A percentile compares a stretch with the other conserved stretches of the same genome.
phyloP scores from a whole-genome alignment of 1,140 invertebrate genomes.

The Drosophila kohkoa region DNA sequence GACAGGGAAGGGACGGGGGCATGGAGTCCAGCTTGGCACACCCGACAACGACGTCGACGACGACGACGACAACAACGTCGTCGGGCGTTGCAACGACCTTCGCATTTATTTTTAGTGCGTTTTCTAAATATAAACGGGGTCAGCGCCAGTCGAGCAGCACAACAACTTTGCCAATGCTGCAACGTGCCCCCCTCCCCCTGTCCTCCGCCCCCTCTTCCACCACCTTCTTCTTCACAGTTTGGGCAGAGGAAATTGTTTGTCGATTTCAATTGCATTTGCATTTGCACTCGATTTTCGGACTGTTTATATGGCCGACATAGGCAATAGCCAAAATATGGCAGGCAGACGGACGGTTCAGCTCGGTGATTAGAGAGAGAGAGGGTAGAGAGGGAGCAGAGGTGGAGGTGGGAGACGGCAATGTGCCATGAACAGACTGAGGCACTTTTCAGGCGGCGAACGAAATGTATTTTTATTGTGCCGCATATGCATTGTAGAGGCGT shows the following conservation, averaged over 20 bases:
- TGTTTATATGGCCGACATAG: conserved; percentile 26
- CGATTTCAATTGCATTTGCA: conserved; percentile 28
- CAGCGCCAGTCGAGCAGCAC: conserved; percentile 50
- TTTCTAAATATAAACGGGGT: conserved; percentile 81
- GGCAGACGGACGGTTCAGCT: background rate
- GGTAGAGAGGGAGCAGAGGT: too few relatives aligned
- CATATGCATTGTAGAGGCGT: conserved; percentile 45
- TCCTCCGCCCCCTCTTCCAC: background rate
- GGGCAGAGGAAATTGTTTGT: conserved; percentile 14
- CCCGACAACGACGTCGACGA: background rate
- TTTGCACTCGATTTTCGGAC: conserved; percentile 2
- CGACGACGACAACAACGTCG: background rate
- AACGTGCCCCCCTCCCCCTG: background rate
- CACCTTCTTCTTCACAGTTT: background rate
- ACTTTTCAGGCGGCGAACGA: conserved; percentile 1
- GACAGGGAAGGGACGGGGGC: too few relatives aligned
- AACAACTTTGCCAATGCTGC: conserved; percentile 21
- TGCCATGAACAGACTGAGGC: background rate
- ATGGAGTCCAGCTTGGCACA: conserved; percentile 4
- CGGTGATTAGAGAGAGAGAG: too few relatives aligned
- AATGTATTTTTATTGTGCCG: conserved; percentile 66
- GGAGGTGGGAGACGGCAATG: background rate
- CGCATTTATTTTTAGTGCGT: conserved; percentile 79
- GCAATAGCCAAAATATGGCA: conserved; percentile 15
- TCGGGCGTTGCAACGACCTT: conserved; percentile 60